phyloP scores from a whole-genome alignment of 2,888 invertebrate genomes.

The Nemotelus nigrinus region DNA sequence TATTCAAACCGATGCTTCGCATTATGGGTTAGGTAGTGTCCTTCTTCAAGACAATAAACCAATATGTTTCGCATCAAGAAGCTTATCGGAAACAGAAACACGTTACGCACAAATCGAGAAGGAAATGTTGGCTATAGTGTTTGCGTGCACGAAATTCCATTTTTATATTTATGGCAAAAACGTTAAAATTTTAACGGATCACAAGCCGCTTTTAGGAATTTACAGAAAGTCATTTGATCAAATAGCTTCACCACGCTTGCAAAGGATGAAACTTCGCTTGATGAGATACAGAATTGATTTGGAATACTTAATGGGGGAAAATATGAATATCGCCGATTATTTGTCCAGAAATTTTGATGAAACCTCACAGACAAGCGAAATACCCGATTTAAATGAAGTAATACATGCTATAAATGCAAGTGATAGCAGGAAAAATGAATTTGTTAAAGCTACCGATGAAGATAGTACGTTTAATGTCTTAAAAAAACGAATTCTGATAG shows the following conservation, averaged over 20 bases:
- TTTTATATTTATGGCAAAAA: too few species aligned
- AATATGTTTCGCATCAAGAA: too few species aligned
- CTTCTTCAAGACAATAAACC: too few species aligned
- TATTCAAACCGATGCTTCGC: not conserved
- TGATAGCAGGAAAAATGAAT: constrained; percentile 1
- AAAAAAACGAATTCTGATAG: too few species aligned
- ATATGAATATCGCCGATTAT: constrained; percentile 39
- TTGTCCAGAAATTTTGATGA: constrained; percentile 28
- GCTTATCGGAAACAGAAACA: not conserved
- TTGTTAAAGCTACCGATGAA: not conserved
- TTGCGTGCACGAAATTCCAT: too few species aligned
- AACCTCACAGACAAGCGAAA: constrained; percentile 8
- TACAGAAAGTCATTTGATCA: too few species aligned
- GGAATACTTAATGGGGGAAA: constrained; percentile 38
- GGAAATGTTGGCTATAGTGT: too few species aligned
- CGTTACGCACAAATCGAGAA: too few species aligned
- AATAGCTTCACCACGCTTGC: not conserved
- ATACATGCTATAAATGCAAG: constrained; percentile 18
- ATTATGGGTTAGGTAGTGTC: not conserved
- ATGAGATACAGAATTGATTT: constrained; percentile 35
- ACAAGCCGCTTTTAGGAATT: too few species aligned
- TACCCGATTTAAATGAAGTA: not conserved
- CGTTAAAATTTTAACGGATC: too few species aligned
- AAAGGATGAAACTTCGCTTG: constrained; percentile 36
- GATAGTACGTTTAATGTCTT: not conserved